Conservation (phyloP, 1,140 invertebrate species). For the Ganaspis sp. region DNA sequence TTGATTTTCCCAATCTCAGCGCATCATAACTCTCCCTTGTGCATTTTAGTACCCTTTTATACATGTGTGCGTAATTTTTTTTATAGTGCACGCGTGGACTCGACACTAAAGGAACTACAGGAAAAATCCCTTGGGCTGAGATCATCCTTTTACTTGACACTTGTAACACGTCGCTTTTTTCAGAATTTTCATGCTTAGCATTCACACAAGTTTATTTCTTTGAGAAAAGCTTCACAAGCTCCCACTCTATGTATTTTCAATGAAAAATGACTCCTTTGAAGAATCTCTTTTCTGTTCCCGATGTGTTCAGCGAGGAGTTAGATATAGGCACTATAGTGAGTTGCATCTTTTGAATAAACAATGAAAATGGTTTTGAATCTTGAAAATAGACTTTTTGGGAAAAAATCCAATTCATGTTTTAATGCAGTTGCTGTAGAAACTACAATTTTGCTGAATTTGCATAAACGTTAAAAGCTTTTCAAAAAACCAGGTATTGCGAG, state of each 20-base stretch:
- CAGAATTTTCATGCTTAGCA: not conserved
- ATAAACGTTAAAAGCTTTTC: too few relatives aligned
- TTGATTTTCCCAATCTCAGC: not conserved
- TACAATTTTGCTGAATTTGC: too few relatives aligned
- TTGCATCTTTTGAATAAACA: conserved; percentile 10
- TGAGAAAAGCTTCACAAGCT: not conserved
- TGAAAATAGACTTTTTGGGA: not conserved
- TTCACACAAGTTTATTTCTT: conserved; percentile 10
- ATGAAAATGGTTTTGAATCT: not conserved
- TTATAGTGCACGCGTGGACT: not conserved
- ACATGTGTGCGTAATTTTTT: not conserved
- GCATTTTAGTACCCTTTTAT: not conserved
- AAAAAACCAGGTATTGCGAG: too few relatives aligned
- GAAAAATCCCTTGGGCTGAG: not conserved
- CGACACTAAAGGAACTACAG: not conserved
- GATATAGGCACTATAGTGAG: not conserved
- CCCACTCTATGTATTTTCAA: not conserved
- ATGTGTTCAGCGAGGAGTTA: not conserved
- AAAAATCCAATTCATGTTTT: too few relatives aligned
- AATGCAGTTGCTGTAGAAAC: too few relatives aligned
- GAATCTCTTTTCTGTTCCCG: not conserved
- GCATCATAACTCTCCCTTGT: not conserved
- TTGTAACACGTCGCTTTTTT: not conserved
- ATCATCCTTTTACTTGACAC: conserved; percentile 6
- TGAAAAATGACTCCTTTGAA: conserved; percentile 13